phyloP scores from a whole-genome alignment of 2,797 vertebrate genomes.

The Heliangelus exortis region DNA sequence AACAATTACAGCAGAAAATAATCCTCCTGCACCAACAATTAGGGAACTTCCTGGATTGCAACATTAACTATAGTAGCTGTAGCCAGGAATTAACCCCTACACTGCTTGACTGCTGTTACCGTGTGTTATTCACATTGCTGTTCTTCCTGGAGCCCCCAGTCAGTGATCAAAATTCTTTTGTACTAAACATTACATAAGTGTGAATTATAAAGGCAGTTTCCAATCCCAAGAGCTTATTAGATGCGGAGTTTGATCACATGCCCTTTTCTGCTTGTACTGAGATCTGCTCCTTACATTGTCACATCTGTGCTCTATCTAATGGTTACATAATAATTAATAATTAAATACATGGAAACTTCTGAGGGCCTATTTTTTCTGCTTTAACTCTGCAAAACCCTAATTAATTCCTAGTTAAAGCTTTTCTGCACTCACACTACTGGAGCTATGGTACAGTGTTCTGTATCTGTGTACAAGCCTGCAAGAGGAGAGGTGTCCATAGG shows the following conservation, averaged over 20 bases:
- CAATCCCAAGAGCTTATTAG: neutral
- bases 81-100: neutral
- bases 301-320: neutral
- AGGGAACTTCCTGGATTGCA: conserved; percentile 27
- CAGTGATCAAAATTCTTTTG: neutral
- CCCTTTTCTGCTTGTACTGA: neutral
- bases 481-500: neutral
- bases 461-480: neutral
- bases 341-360: neutral
- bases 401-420: neutral
- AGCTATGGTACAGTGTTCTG: neutral
- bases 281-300: neutral
- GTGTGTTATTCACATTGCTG: neutral
- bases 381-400: neutral
- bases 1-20: conserved; percentile 43
- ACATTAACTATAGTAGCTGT: neutral
- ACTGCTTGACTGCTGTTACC: neutral
- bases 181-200: neutral
- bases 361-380: neutral
- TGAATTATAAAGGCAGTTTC: neutral
- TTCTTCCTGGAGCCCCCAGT: neutral
- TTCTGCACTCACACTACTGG: neutral
- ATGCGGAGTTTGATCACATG: neutral
- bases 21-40: neutral
- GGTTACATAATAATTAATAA: conserved; percentile 4